A percentile compares a stretch with the other conserved stretches of the same genome.
phyloP scores from a whole-genome alignment of 2,888 invertebrate species.

The Tricholauxania praeusta region DNA sequence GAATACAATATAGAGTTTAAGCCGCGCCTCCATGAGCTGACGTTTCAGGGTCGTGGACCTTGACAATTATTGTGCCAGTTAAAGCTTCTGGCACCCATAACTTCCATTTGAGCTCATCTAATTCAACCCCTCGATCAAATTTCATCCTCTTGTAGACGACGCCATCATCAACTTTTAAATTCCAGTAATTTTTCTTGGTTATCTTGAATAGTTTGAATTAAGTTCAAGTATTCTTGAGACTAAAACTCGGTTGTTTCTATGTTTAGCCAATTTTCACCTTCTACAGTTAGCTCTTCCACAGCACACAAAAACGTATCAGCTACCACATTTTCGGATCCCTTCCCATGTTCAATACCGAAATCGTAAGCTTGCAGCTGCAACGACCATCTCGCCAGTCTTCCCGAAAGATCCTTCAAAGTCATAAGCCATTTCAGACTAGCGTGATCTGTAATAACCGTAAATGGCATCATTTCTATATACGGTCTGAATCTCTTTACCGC shows the following conservation, averaged over 20 bases:
- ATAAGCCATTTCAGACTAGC: slow-evolving; percentile 31
- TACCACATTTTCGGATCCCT: slow-evolving; percentile 47
- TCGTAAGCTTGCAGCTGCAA: slow-evolving; percentile 45
- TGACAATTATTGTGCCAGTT: not conserved
- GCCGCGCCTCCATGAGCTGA: not conserved
- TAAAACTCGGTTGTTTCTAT: slow-evolving; percentile 26
- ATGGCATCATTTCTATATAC: slow-evolving; percentile 39
- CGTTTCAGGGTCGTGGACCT: not conserved
- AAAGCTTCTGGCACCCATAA: not conserved
- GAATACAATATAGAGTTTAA: too few species aligned
- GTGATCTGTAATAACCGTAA: slow-evolving; percentile 50
- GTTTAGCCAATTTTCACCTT: slow-evolving; percentile 14
- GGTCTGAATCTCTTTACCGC: slow-evolving; percentile 20
- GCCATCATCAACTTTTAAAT: slow-evolving; percentile 24
- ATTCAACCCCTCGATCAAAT: not conserved
- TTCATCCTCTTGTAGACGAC: not conserved
- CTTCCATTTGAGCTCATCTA: not conserved
- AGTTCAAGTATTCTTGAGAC: slow-evolving; percentile 22
- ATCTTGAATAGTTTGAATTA: slow-evolving; percentile 13
- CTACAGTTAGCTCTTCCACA: slow-evolving; percentile 1
- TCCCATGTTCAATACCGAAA: slow-evolving; percentile 48
- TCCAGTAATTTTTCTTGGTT: slow-evolving; percentile 34
- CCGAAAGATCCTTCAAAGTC: slow-evolving; percentile 45
- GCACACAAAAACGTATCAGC: slow-evolving; percentile 42
- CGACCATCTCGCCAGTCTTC: slow-evolving; percentile 50